These are phyloP conservation scores for Columba janthina DNA, from an alignment of 2,113 vertebrate species.

Conservation along the genomic window DNA sequence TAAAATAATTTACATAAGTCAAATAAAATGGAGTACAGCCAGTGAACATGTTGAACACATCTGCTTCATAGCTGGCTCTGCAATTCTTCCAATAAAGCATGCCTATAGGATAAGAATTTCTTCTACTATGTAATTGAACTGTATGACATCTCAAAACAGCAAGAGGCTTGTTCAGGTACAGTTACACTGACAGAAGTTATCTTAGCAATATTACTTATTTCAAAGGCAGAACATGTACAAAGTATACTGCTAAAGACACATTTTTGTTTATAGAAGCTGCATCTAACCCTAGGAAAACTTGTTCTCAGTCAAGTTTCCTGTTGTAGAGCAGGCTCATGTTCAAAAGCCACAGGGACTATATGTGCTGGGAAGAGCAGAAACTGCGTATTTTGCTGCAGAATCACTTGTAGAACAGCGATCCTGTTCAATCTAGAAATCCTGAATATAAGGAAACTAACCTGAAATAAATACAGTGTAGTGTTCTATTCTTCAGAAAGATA, in stretches of 20 bases:
- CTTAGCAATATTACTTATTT: neutral
- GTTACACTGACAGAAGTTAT: neutral
- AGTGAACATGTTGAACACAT: neutral
- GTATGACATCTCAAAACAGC: neutral
- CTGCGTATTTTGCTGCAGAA: neutral
- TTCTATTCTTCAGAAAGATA: neutral
- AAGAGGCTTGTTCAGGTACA: neutral
- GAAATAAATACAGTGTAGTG: neutral
- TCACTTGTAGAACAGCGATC: neutral
- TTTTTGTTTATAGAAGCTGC: neutral
- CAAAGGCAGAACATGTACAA: neutral
- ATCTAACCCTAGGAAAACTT: neutral
- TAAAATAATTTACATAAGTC: neutral
- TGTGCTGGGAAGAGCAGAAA: neutral
- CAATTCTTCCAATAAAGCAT: neutral
- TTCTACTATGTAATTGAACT: neutral
- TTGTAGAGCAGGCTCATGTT: neutral
- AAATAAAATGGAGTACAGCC: neutral
- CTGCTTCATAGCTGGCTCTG: neutral
- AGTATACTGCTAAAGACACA: neutral
- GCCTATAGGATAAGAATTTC: neutral
- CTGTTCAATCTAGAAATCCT: neutral
- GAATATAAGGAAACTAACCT: neutral
- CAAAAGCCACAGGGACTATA: neutral
- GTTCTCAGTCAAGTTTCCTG: neutral